Evolutionary conservation across 30 jellyfish, hydroid and myxozoan genomes (phyloP).

Genomic region (Clytia hemisphaerica): DNA sequence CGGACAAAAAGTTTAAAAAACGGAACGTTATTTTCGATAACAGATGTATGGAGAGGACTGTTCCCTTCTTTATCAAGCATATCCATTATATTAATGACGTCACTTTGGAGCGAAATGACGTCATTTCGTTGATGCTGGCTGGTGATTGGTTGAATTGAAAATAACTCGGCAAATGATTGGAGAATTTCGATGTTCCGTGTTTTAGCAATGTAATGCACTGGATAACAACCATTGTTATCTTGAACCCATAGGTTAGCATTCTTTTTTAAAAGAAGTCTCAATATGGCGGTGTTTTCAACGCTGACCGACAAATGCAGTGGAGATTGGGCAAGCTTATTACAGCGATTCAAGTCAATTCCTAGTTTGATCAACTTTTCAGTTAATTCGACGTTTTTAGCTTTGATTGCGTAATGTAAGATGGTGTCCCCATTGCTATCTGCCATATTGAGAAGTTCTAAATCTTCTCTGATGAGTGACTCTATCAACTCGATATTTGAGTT

Average conservation of each 20-base stretch:
- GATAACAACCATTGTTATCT: background rate
- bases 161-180: no score
- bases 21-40: background rate
- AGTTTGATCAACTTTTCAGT: background rate
- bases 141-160: no score
- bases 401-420: background rate
- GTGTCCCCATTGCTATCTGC: constrained; percentile 9
- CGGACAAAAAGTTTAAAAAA: background rate
- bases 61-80: constrained; percentile 4
- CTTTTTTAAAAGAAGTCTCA: background rate
- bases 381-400: background rate
- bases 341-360: background rate
- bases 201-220: background rate
- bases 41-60: background rate
- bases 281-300: background rate
- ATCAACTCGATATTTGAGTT: background rate
- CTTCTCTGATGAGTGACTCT: background rate
- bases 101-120: no score
- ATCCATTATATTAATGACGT: background rate
- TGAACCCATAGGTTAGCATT: background rate
- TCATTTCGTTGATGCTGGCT: no score
- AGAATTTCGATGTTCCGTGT: background rate
- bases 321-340: background rate
- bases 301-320: background rate
- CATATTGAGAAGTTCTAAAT: background rate